Evolutionary conservation across 2,888 invertebrate species (phyloP), one percentile per base, ranked within the genome.

Genomic region (Phlogophora meticulosa): DNA sequence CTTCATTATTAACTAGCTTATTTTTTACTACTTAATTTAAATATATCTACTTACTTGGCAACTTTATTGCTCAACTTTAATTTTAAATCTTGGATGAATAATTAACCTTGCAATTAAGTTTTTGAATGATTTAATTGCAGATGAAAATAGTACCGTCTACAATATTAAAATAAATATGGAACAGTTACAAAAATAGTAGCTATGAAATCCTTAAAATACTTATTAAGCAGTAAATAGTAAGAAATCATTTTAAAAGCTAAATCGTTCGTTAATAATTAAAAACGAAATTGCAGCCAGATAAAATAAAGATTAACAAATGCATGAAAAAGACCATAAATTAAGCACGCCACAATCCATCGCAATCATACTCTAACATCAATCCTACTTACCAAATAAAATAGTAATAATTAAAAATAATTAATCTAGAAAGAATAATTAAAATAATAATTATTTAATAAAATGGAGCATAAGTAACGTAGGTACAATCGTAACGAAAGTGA

Each of bases 401-500:
- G 32, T 3, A 15, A 10, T 1, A n/a, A 24, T 28, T 28, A 57
- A 60, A 42, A 46, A 40, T 24, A 58, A 75, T 42, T 32, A 10
- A 4, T 38, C 1, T 20, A 46, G 56, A 52, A 48, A 24, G 2
- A 53, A 69, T 61, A 58, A 66, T 69, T 68, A 51, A 69, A 65
- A 70, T 76, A 69, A 76, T 74, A 65, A 72, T 61, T 78, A n/a
- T n/a, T 68, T 53, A 72, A 69, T 75, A 57, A 62, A 68, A 66
- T 60, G 22, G 45, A 65, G 49, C 52, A 36, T 71, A 77, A 76
- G 78, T 76, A 78, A 64, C 57, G 78, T 84, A 87, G 79, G 81
- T 84, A 87, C 81, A 80, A 81, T 81, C 80, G 78, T 83, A 87
- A 88, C 83, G 88, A 89, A 88, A 90, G 91, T 90, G 90, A 91